Evolutionary conservation across 2,888 invertebrate species (phyloP), one percentile per base, ranked within the genome.

Genomic region (Mesochorus sp.): DNA sequence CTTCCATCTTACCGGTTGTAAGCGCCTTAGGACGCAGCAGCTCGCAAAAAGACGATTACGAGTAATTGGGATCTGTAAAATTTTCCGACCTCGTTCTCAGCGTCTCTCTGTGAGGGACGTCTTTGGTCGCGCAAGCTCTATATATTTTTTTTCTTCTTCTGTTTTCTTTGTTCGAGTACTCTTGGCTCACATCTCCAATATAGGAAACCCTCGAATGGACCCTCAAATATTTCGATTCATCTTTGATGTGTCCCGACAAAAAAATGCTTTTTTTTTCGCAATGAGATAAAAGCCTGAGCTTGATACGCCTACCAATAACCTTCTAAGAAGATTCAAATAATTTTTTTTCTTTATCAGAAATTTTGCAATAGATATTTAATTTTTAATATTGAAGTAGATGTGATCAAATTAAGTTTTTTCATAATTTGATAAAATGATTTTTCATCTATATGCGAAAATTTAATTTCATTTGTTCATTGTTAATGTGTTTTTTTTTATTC

Each of bases 1-100:
- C 68, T 81, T 78, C 76, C 76, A 78, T 77, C 68, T 77, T 74
- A 74, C 42, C 47, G 73, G 57, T 49, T 55, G 74, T 85, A 87
- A 87, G 85, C 82, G 71, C 83, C 82, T 87, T 87, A 84, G 79
- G 75, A 73, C 76, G 82, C 79, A 81, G 80, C 82, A 78, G 79
- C 80, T 70, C 80, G 77, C 73, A 78, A 80, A 80, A 87, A 83
- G 84, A 75, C 83, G 84, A 86, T 85, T 85, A 84, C 80, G 62
- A 62, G 80, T 84, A 87, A 87, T 86, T 85, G 84, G 83, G 76
- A 83, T 84, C 77, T 80, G 71, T 74, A 78, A 76, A 81, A 76
- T 76, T 42, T 68, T 72, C 57, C n/a, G n/a, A n/a, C n/a, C n/a
- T n/a, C n/a, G n/a, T n/a, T n/a, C n/a, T n/a, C n/a, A n/a, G n/a